Evolutionary conservation across 2,888 invertebrate species (phyloP).

Genomic region (Ectemnius cavifrons): DNA sequence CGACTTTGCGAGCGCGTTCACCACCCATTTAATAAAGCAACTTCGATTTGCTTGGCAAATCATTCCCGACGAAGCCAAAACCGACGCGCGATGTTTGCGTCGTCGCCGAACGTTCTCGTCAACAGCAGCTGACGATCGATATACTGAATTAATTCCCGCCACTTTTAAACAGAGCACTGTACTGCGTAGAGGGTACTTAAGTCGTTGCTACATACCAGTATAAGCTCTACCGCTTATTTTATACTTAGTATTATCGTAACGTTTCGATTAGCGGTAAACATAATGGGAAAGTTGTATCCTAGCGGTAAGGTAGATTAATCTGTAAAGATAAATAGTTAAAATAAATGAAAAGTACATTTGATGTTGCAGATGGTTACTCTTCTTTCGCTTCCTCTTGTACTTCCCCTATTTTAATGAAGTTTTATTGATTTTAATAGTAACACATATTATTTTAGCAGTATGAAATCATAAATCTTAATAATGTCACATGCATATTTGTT

Average conservation of each 20-base stretch:
- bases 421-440: too few relatives aligned
- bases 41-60: constrained; percentile 53
- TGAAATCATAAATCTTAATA: too few relatives aligned
- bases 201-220: constrained; percentile 76
- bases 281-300: constrained; percentile 77
- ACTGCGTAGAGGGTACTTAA: constrained; percentile 70
- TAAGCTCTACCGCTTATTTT: constrained; percentile 77
- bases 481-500: too few relatives aligned
- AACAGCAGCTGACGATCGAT: constrained; percentile 36
- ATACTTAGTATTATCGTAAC: constrained; percentile 76
- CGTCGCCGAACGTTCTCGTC: constrained; percentile 45
- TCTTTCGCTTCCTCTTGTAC: constrained; percentile 23
- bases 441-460: too few relatives aligned
- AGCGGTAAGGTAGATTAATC: constrained; percentile 75
- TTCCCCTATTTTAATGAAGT: too few relatives aligned
- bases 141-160: constrained; percentile 60
- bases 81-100: constrained; percentile 28
- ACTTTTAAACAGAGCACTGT: constrained; percentile 66
- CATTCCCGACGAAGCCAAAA: constrained; percentile 38
- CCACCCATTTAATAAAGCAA: constrained; percentile 34
- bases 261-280: constrained; percentile 73
- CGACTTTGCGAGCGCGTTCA: constrained; percentile 28
- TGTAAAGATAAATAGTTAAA: constrained; percentile 76
- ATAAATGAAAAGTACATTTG: constrained; percentile 78
- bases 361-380: constrained; percentile 55